Evolutionary conservation across 2,797 vertebrate species (phyloP), one percentile per base, ranked within the genome.

Genomic region (Oreonectes daqikongensis): DNA sequence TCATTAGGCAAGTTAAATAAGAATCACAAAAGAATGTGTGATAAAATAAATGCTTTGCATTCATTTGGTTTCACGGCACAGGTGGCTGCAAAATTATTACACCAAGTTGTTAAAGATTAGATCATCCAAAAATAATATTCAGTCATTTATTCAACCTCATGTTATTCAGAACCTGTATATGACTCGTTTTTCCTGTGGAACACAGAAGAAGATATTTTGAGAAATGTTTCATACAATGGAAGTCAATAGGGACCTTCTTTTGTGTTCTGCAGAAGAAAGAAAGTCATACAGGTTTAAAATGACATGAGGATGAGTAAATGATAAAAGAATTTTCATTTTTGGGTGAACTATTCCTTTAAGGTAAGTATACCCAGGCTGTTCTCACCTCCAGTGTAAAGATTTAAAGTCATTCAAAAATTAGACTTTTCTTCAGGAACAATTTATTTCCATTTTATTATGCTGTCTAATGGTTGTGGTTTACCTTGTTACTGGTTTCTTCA

Each of bases 401-500:
- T 44, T 75, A 52, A 2, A 9, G 35, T 35, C 8, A 10, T 5
- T 50, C 52, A 30, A 52, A 64, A 22, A 18, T 53, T 9, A 10
- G 8, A 35, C 0, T 9, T 35, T 10, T 35, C 35, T 35, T 42
- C 40, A 57, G 32, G 22, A n/a, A 35, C 24, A 35, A 40, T 20
- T 40, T 40, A 11, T 28, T 15, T 32, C 64, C n/a, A 82, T 8
- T 46, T 74, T 40, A 52, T 55, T 26, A 48, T 48, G 40, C 55
- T 82, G 72, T 60, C 61, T 55, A 44, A 81, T 75, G 85, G 84
- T 83, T 83, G 30, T 20, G 81, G 65, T 80, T 94, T 93, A 94
- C 93, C 93, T 94, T 89, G 64, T 48, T 83, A 55, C 83, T 68
- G 82, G 80, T 73, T 76, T 86, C 88, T 84, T 93, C 91, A 81